Evolutionary conservation across 2,888 invertebrate species (phyloP).

Genomic region (Tetropium fuscum): DNA sequence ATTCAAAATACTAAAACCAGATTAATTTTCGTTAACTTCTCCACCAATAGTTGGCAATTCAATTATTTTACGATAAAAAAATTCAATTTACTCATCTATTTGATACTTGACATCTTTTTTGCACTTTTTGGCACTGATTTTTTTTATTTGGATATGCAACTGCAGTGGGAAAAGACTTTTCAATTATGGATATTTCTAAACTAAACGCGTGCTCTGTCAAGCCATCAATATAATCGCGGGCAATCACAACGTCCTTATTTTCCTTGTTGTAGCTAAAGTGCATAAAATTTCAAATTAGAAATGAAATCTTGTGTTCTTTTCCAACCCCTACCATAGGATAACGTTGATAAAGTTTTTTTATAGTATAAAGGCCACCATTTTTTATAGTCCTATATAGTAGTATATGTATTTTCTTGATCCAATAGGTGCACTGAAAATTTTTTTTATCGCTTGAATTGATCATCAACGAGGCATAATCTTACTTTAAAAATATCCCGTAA

Average conservation of each 20-base stretch:
- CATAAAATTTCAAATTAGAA: neutral
- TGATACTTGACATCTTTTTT: neutral
- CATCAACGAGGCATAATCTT: too few relatives aligned
- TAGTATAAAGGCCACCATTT: neutral
- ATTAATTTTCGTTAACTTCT: too few relatives aligned
- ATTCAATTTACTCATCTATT: too few relatives aligned
- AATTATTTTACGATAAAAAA: too few relatives aligned
- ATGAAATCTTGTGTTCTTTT: neutral
- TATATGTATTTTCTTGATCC: too few relatives aligned
- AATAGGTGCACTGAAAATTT: too few relatives aligned
- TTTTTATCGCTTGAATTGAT: too few relatives aligned
- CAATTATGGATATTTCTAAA: neutral
- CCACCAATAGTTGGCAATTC: constrained; percentile 18
- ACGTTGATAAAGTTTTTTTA: neutral
- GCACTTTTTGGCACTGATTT: neutral
- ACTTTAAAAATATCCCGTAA: too few relatives aligned
- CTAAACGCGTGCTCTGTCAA: neutral
- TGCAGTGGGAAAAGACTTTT: neutral
- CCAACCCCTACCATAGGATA: neutral
- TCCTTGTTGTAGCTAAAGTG: neutral
- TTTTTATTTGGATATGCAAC: neutral
- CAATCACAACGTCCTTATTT: too few relatives aligned
- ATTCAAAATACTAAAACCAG: too few relatives aligned
- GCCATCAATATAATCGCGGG: neutral
- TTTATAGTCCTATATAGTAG: too few relatives aligned